A percentile compares a stretch with the other conserved stretches of the same genome.
Conservation (phyloP, 1,140 invertebrate species). For the Rhagoletis zephyria region DNA sequence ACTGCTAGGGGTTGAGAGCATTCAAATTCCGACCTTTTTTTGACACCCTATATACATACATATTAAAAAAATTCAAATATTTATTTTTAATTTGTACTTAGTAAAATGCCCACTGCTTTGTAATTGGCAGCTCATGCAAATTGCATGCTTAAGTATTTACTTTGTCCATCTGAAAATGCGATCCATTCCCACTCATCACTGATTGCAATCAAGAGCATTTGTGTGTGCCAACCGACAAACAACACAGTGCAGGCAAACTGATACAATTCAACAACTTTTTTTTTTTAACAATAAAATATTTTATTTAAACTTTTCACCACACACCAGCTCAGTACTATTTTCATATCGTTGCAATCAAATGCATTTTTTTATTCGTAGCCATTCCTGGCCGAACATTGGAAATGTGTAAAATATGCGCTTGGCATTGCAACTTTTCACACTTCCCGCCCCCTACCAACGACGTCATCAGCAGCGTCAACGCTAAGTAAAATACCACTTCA, state of each 20-base stretch:
- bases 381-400: background rate
- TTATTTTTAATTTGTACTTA: conserved; percentile 7
- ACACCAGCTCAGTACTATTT: background rate
- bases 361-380: conserved; percentile 32
- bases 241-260: background rate
- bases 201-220: background rate
- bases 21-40: too few species aligned
- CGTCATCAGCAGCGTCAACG: too few species aligned
- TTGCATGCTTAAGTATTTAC: background rate
- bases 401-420: conserved; percentile 34
- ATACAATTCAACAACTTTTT: conserved; percentile 15
- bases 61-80: background rate
- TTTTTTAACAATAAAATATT: background rate
- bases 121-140: background rate
- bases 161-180: background rate
- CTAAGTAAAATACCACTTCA: background rate
- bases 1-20: too few species aligned
- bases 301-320: background rate
- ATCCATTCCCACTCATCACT: background rate
- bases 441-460: background rate
- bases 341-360: conserved; percentile 22
- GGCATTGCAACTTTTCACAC: conserved; percentile 32
- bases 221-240: conserved; percentile 6
- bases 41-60: too few species aligned
- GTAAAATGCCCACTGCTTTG: background rate